These are phyloP conservation scores for Teleopsis dalmanni DNA, from an alignment of 1,140 invertebrate genomes.

Conservation along the genomic window DNA sequence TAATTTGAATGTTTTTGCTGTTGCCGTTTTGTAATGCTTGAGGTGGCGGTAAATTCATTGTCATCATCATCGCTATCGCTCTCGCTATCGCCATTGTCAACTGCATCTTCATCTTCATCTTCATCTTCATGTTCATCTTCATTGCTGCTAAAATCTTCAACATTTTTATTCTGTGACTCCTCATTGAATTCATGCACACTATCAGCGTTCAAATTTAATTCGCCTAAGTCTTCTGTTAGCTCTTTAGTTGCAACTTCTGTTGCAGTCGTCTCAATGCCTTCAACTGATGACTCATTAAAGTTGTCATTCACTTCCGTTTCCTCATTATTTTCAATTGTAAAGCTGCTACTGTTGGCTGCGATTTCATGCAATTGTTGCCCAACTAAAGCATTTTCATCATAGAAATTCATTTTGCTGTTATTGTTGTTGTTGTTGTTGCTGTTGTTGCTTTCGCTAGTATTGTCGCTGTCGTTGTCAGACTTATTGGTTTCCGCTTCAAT, in stretches of 20 bases:
- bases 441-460: background rate
- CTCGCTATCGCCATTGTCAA: background rate
- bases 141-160: background rate
- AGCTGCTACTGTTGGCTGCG: background rate
- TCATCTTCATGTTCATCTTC: background rate
- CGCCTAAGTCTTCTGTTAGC: too few relatives aligned
- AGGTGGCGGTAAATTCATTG: background rate
- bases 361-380: background rate
- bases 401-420: background rate
- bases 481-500: constrained; percentile 16
- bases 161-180: background rate
- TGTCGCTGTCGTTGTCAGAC: constrained; percentile 6
- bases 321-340: constrained; percentile 15
- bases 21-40: constrained; percentile 12
- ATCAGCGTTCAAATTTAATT: too few relatives aligned
- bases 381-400: background rate
- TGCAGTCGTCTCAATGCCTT: background rate
- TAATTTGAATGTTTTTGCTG: constrained; percentile 8
- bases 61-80: constrained; percentile 5
- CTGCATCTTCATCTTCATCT: constrained; percentile 1
- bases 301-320: constrained; percentile 12
- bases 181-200: too few relatives aligned
- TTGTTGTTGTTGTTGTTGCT: background rate
- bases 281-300: constrained; percentile 11
- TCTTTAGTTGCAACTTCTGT: background rate